Evolutionary conservation across 2,113 vertebrate genomes (phyloP), one percentile per base, ranked within the genome.

Genomic region (Phalacrocorax pelagicus): DNA sequence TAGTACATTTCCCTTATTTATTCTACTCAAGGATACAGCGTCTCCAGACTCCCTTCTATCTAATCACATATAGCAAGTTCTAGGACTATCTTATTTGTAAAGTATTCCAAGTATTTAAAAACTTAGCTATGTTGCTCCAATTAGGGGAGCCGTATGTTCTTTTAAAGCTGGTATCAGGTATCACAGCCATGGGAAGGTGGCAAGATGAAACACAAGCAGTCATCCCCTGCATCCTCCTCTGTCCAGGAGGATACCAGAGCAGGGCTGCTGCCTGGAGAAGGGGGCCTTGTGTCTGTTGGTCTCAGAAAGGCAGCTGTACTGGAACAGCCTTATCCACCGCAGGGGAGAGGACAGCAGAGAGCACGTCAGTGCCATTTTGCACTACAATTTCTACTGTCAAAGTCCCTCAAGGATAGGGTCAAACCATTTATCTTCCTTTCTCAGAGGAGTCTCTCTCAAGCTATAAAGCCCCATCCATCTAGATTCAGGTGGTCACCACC

Each of bases 211-310:
- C 18, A 34, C 15, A 16, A 46, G 40, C 47, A 27, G 3, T 47
- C 26, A 14, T 26, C 3, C 17, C 10, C 61, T 51, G 38, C 47
- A 51, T 36, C 46, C 18, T 49, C 30, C 61, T 47, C 32, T 34
- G 32, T 16, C 23, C 40, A 40, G 62, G 20, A 65, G 49, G 34
- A 24, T 1, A 3, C n/a, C 13, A 9, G 51, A n/a, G 52, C 42
- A 63, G 42, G 30, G 54, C 51, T 70, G 81, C 81, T 81, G 34
- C 69, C 75, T 54, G 74, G 24, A 44, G 13, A 71, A 44, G 54
- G 16, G 58, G 16, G 0, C 5, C 0, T 23, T 1, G 36, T 1
- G 4, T 44, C 24, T 36, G 34, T 6, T 30, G 42, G 27, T 30
- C 27, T 54, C 46, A 29, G 55, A 32, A 58, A 38, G 11, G 30